These are phyloP conservation scores for Eupelmus urozonus DNA, from an alignment of 2,888 invertebrate genomes.

Conservation along the genomic window DNA sequence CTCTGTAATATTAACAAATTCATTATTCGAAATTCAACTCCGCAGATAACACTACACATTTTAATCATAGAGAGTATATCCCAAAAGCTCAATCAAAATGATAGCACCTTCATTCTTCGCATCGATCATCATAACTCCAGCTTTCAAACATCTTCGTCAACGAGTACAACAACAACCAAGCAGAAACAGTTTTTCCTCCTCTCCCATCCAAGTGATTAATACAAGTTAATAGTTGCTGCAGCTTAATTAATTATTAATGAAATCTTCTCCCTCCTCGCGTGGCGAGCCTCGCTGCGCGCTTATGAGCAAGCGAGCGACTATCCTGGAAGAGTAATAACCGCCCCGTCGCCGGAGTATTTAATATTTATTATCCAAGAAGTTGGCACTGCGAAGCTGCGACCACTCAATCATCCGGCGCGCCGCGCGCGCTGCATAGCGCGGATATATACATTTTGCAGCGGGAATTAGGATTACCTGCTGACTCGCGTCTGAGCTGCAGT, in stretches of 20 bases:
- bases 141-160: too few species aligned
- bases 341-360: slow-evolving; percentile 13
- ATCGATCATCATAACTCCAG: too few species aligned
- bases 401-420: slow-evolving; percentile 41
- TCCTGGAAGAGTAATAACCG: slow-evolving; percentile 32
- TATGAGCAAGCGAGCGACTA: neutral
- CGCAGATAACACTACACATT: too few species aligned
- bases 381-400: slow-evolving; percentile 18
- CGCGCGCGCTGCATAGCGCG: too few species aligned
- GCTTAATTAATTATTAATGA: slow-evolving; percentile 15
- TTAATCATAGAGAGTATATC: too few species aligned
- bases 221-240: neutral
- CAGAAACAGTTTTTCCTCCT: neutral
- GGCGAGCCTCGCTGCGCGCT: too few species aligned
- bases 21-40: too few species aligned
- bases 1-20: too few species aligned
- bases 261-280: slow-evolving; percentile 1
- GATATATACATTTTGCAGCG: too few species aligned
- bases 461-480: slow-evolving; percentile 28
- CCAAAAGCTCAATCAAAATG: too few species aligned
- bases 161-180: too few species aligned
- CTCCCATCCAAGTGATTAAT: neutral
- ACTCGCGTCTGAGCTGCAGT: slow-evolving; percentile 44
- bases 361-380: slow-evolving; percentile 41
- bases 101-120: too few species aligned